Evolutionary conservation across 2,113 vertebrate genomes (phyloP).

Genomic region (Sylvia atricapilla): DNA sequence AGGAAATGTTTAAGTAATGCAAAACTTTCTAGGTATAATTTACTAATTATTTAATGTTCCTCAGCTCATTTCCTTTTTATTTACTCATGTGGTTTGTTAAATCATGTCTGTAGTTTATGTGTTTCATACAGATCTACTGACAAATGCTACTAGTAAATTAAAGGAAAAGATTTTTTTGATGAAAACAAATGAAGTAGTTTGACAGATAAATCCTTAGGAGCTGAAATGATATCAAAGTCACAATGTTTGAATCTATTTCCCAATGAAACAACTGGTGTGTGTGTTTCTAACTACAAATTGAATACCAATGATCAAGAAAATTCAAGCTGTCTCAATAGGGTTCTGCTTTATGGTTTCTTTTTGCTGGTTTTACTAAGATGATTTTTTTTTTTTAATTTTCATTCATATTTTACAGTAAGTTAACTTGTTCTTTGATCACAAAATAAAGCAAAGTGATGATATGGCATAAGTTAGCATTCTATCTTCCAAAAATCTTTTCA

Average conservation of each 20-base stretch:
- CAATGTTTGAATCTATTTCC: background rate
- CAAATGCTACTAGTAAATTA: background rate
- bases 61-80: background rate
- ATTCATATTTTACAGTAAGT: background rate
- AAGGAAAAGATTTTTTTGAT: background rate
- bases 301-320: background rate
- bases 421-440: background rate
- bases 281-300: background rate
- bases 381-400: rapidly evolving
- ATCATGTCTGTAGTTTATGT: background rate
- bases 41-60: background rate
- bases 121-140: background rate
- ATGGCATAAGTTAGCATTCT: background rate
- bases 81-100: background rate
- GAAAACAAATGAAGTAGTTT: background rate
- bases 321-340: background rate
- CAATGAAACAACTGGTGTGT: background rate
- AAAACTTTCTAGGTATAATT: background rate
- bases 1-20: background rate
- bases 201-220: background rate
- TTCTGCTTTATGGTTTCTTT: background rate
- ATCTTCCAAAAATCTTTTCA: background rate
- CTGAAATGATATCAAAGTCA: background rate
- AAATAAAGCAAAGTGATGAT: background rate
- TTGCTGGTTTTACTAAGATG: background rate